Percentiles rank a stretch among this genome's conserved stretches.
phyloP scores from a whole-genome alignment of 2,888 invertebrate genomes.

The Tanytarsus gracilentus region DNA sequence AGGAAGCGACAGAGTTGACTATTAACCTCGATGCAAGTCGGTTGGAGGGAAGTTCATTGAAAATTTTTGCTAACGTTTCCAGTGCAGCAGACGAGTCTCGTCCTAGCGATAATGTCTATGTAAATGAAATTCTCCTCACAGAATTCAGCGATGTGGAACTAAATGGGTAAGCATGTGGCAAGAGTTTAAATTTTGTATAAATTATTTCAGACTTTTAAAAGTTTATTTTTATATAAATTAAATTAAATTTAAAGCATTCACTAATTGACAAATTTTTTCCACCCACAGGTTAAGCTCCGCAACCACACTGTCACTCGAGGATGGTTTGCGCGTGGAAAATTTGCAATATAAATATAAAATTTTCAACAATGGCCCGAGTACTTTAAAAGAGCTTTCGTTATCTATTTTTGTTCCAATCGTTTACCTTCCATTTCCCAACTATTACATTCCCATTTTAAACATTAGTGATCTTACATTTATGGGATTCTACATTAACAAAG shows the following conservation, averaged over 20 bases:
- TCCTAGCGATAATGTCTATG: constrained; percentile 36
- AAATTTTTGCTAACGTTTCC: constrained; percentile 39
- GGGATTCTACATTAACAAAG: constrained; percentile 39
- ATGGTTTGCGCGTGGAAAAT: constrained; percentile 36
- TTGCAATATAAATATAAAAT: constrained; percentile 38
- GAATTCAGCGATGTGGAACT: constrained; percentile 42
- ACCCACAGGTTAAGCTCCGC: constrained; percentile 36
- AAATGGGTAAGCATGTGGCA: constrained; percentile 39
- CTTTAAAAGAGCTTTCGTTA: constrained; percentile 38
- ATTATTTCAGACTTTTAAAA: background rate
- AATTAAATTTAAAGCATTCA: background rate
- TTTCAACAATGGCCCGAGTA: constrained; percentile 42
- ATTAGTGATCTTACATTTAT: constrained; percentile 39
- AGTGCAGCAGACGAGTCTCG: constrained; percentile 40
- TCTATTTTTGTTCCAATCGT: constrained; percentile 40
- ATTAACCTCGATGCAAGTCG: constrained; percentile 38
- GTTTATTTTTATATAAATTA: background rate
- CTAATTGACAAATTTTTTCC: background rate
- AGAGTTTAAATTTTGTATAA: background rate
- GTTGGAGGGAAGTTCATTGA: constrained; percentile 36
- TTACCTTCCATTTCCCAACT: constrained; percentile 36
- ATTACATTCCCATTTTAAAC: constrained; percentile 38
- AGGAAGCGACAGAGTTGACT: background rate
- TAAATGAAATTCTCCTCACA: constrained; percentile 35
- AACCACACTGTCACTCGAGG: constrained; percentile 38